phyloP scores from a whole-genome alignment of 2,113 vertebrate species.

The Burhinus oedicnemus region DNA sequence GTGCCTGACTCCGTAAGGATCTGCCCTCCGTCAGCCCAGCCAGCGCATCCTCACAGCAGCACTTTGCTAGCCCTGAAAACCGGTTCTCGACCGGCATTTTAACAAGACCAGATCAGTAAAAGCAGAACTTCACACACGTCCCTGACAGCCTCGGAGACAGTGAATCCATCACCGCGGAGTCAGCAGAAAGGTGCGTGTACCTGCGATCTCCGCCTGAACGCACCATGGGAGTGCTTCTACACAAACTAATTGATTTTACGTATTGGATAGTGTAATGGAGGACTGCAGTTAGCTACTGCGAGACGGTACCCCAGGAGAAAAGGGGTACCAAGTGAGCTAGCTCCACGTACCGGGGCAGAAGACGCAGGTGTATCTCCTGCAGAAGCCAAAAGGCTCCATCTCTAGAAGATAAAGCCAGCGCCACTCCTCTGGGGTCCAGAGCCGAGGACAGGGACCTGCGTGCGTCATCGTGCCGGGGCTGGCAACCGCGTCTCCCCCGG shows the following conservation, averaged over 20 bases:
- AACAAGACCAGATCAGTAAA: neutral
- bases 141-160: too few relatives aligned
- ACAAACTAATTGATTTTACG: neutral
- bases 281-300: neutral
- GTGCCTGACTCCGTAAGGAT: rapidly evolving
- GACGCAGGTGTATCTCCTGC: neutral
- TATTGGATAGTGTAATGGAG: rapidly evolving
- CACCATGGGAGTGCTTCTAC: neutral
- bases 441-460: neutral
- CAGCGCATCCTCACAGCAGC: neutral
- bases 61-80: neutral
- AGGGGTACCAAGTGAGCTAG: neutral
- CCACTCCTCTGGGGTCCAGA: neutral
- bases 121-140: neutral
- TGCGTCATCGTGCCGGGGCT: neutral
- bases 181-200: rapidly evolving
- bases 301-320: neutral
- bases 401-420: neutral
- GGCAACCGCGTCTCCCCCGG: neutral
- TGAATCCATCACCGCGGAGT: neutral
- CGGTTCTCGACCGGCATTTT: neutral
- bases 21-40: too few relatives aligned
- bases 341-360: neutral
- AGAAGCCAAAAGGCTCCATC: neutral
- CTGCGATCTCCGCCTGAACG: neutral